Evolutionary conservation across 2,888 invertebrate species (phyloP), one percentile per base, ranked within the genome.

Genomic region (Lochmaea capreae): DNA sequence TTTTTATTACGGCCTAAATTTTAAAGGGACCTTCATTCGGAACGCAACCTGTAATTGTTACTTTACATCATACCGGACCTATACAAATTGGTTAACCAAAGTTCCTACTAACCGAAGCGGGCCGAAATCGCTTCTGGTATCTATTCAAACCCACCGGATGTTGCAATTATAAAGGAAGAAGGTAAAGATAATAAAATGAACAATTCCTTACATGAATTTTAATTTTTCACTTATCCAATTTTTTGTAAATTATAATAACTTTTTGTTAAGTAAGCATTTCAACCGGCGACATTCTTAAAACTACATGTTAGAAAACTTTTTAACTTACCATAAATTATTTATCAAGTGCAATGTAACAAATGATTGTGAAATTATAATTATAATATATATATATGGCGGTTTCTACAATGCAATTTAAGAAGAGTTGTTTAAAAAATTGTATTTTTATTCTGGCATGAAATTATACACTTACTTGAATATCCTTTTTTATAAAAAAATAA

Each of bases 301-400:
- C 63, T 71, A 74, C 74, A 39, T 58, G 52, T 71, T 67, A 61
- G 67, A 71, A 74, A 74, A 67, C 6, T 54, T 42, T n/a, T 58
- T 52, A 71, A 61, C 66, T 49, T 43, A 42, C 67, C 57, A 65
- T 74, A 65, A 72, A 63, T 49, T 67, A 62, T 67, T 54, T 62
- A 22, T 66, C 68, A n/a, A 62, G 72, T 74, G 74, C 74, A 22
- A 70, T 39, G 39, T 62, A 71, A 71, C 70, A 65, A 71, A 71
- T 70, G 63, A 70, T 57, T 18, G 14, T 16, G 6, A 54, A 54
- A 54, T 5, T 54, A 9, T 52, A 52, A 52, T 52, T 16, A 52
- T 22, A n/a, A n/a, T n/a, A n/a, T 22, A 22, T 22, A 14, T n/a
- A 16, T 16, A n/a, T 16, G 16, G 18, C 16, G 9, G n/a, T 54